These are phyloP conservation scores for Terrapene triunguis DNA, from an alignment of 2,113 vertebrate species.

Conservation along the genomic window DNA sequence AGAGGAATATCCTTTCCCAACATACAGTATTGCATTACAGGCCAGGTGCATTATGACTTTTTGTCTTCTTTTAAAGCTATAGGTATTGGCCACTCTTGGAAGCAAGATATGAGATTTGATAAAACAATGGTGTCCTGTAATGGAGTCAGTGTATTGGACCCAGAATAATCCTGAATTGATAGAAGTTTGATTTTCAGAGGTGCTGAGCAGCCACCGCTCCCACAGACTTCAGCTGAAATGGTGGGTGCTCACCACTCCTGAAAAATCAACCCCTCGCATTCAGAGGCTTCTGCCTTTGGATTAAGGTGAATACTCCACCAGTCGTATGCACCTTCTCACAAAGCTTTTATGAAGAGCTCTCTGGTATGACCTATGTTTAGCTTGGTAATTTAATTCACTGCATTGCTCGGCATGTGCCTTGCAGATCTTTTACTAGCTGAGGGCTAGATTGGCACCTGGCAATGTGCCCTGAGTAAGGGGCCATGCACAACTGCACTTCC, in stretches of 20 bases:
- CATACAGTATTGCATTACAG: background rate
- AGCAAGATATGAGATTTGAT: background rate
- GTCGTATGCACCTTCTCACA: background rate
- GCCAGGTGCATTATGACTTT: background rate
- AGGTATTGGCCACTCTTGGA: background rate
- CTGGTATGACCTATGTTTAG: slow-evolving; percentile 9
- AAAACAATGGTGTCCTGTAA: background rate
- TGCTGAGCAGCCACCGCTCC: background rate
- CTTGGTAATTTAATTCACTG: background rate
- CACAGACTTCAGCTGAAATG: background rate
- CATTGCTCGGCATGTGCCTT: background rate
- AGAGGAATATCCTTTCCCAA: background rate
- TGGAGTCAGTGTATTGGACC: background rate
- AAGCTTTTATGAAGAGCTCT: background rate
- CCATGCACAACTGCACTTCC: background rate
- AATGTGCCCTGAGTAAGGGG: background rate
- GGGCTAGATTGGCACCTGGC: background rate
- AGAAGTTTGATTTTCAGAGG: background rate
- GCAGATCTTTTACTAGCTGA: background rate
- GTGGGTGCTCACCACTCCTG: background rate
- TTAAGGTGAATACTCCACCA: background rate
- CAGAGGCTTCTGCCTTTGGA: background rate
- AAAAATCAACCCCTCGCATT: background rate
- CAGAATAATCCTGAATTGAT: background rate
- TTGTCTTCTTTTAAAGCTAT: background rate